These are phyloP conservation scores for Protonibea diacanthus DNA, from an alignment of 2,797 vertebrate genomes.

Conservation along the genomic window DNA sequence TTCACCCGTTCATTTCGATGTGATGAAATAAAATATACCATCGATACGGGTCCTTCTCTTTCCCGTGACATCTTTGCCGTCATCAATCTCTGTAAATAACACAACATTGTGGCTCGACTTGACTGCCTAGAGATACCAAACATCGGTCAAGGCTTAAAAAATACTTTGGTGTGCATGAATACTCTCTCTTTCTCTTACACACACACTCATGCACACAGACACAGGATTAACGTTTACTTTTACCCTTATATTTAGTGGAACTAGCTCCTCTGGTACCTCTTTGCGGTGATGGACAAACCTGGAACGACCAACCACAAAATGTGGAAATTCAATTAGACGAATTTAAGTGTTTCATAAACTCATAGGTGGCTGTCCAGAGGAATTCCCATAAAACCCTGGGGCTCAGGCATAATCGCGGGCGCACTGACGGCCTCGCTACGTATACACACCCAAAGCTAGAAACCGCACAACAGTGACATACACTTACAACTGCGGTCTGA, in stretches of 20 bases:
- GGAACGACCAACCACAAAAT: slow-evolving; percentile 82
- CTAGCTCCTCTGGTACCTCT: slow-evolving; percentile 73
- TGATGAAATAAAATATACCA: slow-evolving; percentile 15
- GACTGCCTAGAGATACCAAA: slow-evolving; percentile 16
- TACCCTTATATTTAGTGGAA: slow-evolving; percentile 71
- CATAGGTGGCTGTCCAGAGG: slow-evolving; percentile 86
- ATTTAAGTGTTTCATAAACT: slow-evolving; percentile 90
- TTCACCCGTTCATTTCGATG: slow-evolving; percentile 9
- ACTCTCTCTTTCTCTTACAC: slow-evolving; percentile 10
- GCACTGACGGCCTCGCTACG: slow-evolving; percentile 64
- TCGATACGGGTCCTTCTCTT: neutral
- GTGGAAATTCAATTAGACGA: slow-evolving; percentile 89
- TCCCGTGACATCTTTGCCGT: neutral
- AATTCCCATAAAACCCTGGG: slow-evolving; percentile 85
- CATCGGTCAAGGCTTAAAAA: slow-evolving; percentile 33
- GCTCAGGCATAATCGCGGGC: slow-evolving; percentile 72
- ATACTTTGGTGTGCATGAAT: slow-evolving; percentile 19
- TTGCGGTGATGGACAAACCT: slow-evolving; percentile 81
- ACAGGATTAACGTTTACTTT: slow-evolving; percentile 63
- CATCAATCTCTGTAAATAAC: slow-evolving; percentile 34
- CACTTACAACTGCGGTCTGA: slow-evolving; percentile 72
- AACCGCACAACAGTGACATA: slow-evolving; percentile 76
- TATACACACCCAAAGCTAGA: slow-evolving; percentile 73
- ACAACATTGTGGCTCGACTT: slow-evolving; percentile 23
- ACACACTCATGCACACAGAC: slow-evolving; percentile 27